Base-by-base conservation (phyloP, 2,888 invertebrate genomes). In the Clivina fossor region DNA sequence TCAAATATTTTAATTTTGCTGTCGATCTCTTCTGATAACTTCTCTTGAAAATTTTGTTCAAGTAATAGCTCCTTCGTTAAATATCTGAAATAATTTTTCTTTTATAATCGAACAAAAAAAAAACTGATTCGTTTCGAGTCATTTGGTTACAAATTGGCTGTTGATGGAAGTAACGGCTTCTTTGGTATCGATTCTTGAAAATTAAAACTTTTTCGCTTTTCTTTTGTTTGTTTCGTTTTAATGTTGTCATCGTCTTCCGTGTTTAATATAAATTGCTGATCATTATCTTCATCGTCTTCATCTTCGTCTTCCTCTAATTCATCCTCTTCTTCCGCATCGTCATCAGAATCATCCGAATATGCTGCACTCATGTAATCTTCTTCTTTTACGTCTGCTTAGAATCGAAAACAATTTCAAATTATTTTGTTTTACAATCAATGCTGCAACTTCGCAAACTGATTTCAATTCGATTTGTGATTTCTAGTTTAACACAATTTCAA, bases 1-100 rank as follows among this genome's bases (percentile, higher is more conserved):
- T 56, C 54, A 35, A 65, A 58, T 11, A 62, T 60, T 44, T 57
- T 60, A 38, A 64, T 40, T 15, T 46, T 50, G n/a, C 38, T 49
- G 8, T 16, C 46, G n/a, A n/a, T n/a, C 4, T 40, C 43, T 48
- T 40, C 40, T 18, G 26, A 41, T 15, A 11, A 13, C 18, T 5
- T 33, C 33, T 56, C 2, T 32, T 15, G 35, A 11, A 32, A 16
- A 16, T 46, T 48, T 37, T 49, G 15, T 30, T 40, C 53, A 18
- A 18, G 16, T 13, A 13, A 24, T 33, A 53, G 2, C 43, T 32
- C 15, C 15, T 37, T 50, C 11, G 50, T 5, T 13, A 40, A 33
- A 44, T 44, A 53, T 37, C 53, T 53, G 18, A 9, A 48, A 48
- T 28, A 48, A 48, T 15, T 18, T 26, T 11, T 20, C 4, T n/a